Evolutionary conservation across 2,797 vertebrate genomes (phyloP), one percentile per base, ranked within the genome.

Genomic region (Tangara arthus): DNA sequence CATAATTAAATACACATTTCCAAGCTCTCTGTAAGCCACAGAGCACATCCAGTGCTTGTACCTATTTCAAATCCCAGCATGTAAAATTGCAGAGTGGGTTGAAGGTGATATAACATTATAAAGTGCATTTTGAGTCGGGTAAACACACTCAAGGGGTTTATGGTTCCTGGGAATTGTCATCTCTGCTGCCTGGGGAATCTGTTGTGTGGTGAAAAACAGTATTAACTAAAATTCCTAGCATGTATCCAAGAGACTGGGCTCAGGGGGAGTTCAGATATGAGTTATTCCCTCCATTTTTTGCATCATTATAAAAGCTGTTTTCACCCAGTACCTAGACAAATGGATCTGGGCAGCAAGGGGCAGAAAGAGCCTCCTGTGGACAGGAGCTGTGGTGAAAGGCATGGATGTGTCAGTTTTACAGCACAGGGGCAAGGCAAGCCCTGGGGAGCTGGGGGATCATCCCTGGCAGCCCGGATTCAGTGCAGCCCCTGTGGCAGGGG

Each of bases 401-500:
- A 9, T 0, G 41, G 55, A 21, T 1, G 2, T 8, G 59, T 9
- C 21, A 12, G 14, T 22, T 52, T 35, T 18, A 15, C 12, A 72
- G 64, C 44, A 32, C 12, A 2, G 3, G 15, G 39, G 5, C 60
- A 77, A 64, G 22, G 24, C 27, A 18, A 57, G 42, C 57, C 34
- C 50, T 21, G 17, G 1, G 71, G 53, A 87, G 30, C 27, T 41
- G 75, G 12, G 46, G 19, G 64, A 60, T 39, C 4, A 6, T 9
- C 39, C 69, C 27, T 42, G 22, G 50, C 71, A 65, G 53, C 26
- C 42, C 3, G 30, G 18, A 0, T 15, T 35, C 55, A 50, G n/a
- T 0, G 4, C 39, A 52, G 15, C 6, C 28, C 26, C 32, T 1
- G 4, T 0, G 1, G 41, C 5, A 18, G 63, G 59, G 49, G 14